phyloP scores from a whole-genome alignment of 2,797 vertebrate species.

The Sebastes oblongus region DNA sequence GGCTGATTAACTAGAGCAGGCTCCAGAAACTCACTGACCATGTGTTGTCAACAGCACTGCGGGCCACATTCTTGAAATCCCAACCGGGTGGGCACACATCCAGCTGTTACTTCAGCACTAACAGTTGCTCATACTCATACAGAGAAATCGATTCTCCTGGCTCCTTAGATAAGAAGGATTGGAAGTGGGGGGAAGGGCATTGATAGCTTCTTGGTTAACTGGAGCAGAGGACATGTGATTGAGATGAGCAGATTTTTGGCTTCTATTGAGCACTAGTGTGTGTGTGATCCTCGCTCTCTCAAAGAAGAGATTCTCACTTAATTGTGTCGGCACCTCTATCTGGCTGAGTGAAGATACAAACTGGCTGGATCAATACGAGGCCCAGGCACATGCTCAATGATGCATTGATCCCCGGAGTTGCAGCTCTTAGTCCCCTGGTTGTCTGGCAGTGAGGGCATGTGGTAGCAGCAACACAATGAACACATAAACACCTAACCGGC shows the following conservation, averaged over 20 bases:
- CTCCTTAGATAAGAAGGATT: slow-evolving; percentile 44
- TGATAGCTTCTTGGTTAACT: slow-evolving; percentile 46
- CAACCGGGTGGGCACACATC: slow-evolving; percentile 59
- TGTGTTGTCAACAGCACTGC: slow-evolving; percentile 71
- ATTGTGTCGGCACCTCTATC: slow-evolving; percentile 68
- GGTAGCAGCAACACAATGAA: slow-evolving; percentile 65
- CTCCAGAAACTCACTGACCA: slow-evolving; percentile 60
- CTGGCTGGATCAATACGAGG: slow-evolving; percentile 70
- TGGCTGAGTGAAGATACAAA: slow-evolving; percentile 62
- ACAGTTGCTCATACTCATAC: slow-evolving; percentile 60
- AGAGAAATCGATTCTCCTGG: slow-evolving; percentile 52
- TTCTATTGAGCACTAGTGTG: slow-evolving; percentile 18
- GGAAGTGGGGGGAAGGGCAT: background rate
- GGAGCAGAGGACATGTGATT: too few relatives aligned
- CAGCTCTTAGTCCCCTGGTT: slow-evolving; percentile 37
- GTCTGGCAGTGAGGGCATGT: slow-evolving; percentile 55
- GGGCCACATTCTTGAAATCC: slow-evolving; percentile 72
- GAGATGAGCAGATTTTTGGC: slow-evolving; percentile 20
- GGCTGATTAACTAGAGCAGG: slow-evolving; percentile 68
- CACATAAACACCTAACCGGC: slow-evolving; percentile 70
- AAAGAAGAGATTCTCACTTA: slow-evolving; percentile 57
- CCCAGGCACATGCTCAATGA: slow-evolving; percentile 59
- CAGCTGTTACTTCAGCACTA: slow-evolving; percentile 59
- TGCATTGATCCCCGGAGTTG: slow-evolving; percentile 67
- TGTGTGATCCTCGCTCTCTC: slow-evolving; percentile 23